Conservation (phyloP, 2,113 vertebrate species). For the Chroicocephalus ridibundus region DNA sequence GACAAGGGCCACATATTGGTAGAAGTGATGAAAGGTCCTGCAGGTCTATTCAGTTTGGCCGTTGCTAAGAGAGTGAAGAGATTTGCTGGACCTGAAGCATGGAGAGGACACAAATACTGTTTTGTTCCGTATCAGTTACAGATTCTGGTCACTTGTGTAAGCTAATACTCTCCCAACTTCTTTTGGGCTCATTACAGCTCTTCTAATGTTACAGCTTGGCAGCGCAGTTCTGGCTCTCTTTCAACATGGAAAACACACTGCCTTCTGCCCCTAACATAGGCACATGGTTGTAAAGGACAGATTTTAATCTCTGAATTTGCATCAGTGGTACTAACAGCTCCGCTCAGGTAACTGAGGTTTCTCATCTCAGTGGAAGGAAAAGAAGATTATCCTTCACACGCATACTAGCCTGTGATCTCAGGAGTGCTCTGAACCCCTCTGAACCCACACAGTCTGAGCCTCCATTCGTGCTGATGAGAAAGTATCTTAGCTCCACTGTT, state of each 20-base stretch:
- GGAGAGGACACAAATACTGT: neutral
- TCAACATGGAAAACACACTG: neutral
- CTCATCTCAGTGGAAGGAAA: neutral
- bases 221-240: neutral
- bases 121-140: conserved; percentile 35
- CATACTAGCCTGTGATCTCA: neutral
- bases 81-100: neutral
- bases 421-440: neutral
- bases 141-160: conserved; percentile 27
- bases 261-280: neutral
- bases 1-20: conserved; percentile 12
- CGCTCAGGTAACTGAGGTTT: neutral
- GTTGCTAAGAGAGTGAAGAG: neutral
- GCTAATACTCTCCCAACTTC: neutral
- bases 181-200: conserved; percentile 22
- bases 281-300: neutral
- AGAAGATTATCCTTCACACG: neutral
- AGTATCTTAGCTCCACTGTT: neutral
- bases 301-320: neutral
- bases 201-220: conserved; percentile 25
- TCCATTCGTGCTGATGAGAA: neutral
- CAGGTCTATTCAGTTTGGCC: neutral
- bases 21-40: conserved; percentile 36
- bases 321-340: neutral
- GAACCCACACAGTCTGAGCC: neutral